These are phyloP conservation scores for Myiothlypis chrysogaster DNA, from an alignment of 2,797 vertebrate genomes.

Conservation along the genomic window DNA sequence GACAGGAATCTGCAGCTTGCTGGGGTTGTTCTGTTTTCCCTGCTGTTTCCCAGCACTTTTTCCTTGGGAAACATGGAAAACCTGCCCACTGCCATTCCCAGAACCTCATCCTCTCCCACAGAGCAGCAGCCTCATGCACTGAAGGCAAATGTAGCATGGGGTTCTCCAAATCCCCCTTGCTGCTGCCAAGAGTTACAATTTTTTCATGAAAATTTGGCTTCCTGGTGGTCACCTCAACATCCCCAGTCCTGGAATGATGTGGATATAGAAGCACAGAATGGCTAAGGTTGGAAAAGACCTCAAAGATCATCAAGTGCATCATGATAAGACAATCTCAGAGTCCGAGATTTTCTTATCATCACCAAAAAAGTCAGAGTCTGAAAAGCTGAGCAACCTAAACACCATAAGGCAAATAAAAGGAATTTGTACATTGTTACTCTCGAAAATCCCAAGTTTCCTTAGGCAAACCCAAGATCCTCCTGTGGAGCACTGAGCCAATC, in stretches of 20 bases:
- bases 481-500: background rate
- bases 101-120: background rate
- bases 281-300: background rate
- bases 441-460: background rate
- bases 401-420: background rate
- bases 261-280: background rate
- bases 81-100: background rate
- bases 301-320: fast-evolving
- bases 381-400: background rate
- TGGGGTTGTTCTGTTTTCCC: background rate
- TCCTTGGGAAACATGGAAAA: background rate
- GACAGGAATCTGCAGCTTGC: background rate
- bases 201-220: fast-evolving
- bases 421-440: background rate
- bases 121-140: background rate
- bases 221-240: background rate
- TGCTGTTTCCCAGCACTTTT: background rate
- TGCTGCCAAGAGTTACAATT: background rate
- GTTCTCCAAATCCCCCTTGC: background rate
- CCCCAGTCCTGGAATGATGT: background rate
- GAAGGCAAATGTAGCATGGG: fast-evolving
- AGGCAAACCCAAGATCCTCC: background rate
- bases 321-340: background rate
- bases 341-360: background rate
- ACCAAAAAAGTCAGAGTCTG: background rate